A percentile compares a stretch with the other conserved stretches of the same genome.
phyloP scores from a whole-genome alignment of 2,888 invertebrate species.

The Apocheima hispidaria region DNA sequence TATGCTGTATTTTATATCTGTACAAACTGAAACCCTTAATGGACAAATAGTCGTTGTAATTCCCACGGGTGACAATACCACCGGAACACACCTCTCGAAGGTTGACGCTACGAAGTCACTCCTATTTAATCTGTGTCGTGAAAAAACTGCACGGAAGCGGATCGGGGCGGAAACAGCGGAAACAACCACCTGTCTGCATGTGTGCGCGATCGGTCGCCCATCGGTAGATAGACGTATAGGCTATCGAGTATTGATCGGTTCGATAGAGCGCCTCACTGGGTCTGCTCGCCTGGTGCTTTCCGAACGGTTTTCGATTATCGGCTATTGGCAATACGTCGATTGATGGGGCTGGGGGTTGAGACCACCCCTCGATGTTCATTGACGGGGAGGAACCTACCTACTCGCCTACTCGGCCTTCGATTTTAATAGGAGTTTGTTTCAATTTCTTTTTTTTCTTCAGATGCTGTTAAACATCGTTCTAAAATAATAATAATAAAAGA shows the following conservation, averaged over 20 bases:
- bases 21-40: background rate
- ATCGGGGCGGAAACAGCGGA: slow-evolving; percentile 30
- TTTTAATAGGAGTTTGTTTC: no score
- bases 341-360: slow-evolving; percentile 30
- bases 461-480: no score
- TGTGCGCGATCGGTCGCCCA: slow-evolving; percentile 32
- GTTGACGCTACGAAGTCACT: slow-evolving; percentile 20
- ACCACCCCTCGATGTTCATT: slow-evolving; percentile 21
- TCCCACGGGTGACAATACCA: slow-evolving; percentile 33
- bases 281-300: slow-evolving; percentile 76
- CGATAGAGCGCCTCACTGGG: slow-evolving; percentile 62
- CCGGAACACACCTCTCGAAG: slow-evolving; percentile 8
- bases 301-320: slow-evolving; percentile 82
- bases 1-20: background rate
- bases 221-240: slow-evolving; percentile 43
- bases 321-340: slow-evolving; percentile 76
- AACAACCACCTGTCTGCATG: slow-evolving; percentile 43
- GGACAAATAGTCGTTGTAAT: background rate
- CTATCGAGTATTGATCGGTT: slow-evolving; percentile 73
- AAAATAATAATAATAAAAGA: no score
- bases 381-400: no score
- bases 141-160: slow-evolving; percentile 34
- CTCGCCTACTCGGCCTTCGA: no score
- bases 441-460: no score
- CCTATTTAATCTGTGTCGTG: slow-evolving; percentile 4